Conservation (phyloP, 2,888 invertebrate genomes). For the Meta bourneti region DNA sequence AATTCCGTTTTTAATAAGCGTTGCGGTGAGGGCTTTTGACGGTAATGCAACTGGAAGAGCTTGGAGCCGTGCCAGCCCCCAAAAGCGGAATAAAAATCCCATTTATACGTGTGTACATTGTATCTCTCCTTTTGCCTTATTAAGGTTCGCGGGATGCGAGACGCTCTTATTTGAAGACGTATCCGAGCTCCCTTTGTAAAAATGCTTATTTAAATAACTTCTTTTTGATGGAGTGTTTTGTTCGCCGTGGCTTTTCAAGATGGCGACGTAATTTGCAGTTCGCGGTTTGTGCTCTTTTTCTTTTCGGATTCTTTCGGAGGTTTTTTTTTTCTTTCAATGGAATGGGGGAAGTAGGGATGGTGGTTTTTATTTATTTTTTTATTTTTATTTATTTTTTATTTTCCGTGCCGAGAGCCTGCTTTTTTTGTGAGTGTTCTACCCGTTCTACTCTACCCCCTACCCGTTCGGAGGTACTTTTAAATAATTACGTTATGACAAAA, state of each 20-base stretch:
- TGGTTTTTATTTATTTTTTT: no score
- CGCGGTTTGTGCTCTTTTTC: not conserved
- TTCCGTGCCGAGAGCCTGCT: not conserved
- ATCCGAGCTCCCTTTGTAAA: conserved; percentile 38
- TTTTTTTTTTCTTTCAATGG: not conserved
- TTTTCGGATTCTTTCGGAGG: not conserved
- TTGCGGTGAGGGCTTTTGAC: conserved; percentile 40
- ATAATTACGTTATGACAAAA: conserved; percentile 50
- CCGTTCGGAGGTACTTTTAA: conserved; percentile 14
- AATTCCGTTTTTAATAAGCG: conserved; percentile 61
- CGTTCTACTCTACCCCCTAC: not conserved
- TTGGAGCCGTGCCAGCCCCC: conserved; percentile 37
- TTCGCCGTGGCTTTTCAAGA: conserved; percentile 4
- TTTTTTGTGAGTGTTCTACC: not conserved
- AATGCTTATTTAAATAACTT: conserved; percentile 57
- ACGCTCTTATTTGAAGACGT: conserved; percentile 37
- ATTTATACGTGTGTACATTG: conserved; percentile 19
- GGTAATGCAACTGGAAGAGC: conserved; percentile 29
- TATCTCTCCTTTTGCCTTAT: conserved; percentile 19
- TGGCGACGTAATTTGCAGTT: conserved; percentile 30
- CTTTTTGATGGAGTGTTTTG: conserved; percentile 14
- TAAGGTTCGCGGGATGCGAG: not conserved
- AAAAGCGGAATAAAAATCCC: not conserved
- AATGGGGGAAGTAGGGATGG: not conserved
- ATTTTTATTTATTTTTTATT: not conserved